Base-by-base conservation (phyloP, 2,113 vertebrate genomes). In the Caranx melampygus region DNA sequence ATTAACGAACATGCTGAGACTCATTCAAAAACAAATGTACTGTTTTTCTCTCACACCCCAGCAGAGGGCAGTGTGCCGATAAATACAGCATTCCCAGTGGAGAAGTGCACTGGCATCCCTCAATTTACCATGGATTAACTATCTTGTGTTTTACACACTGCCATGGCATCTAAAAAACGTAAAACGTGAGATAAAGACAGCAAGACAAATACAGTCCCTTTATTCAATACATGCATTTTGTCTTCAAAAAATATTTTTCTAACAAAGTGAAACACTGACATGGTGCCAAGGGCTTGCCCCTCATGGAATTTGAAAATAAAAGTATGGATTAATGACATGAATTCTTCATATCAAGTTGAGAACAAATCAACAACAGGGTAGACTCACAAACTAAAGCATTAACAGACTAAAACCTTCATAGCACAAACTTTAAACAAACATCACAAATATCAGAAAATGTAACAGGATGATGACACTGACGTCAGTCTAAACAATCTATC, bases 221-320 rank as follows among this genome's bases (percentile, higher is more conserved):
- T 88, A 88, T 83, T 89, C 18, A 87, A 87, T 87, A 86, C 79
- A 85, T 89, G 82, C 68, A 82, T 68, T 75, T 69, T 74, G n/a
- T 70, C 79, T 12, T 68, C 3, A 26, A 79, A 84, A 89, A 87
- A 90, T 54, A 61, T 61, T 37, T 78, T 64, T 74, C 63, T 63
- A 31, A 64, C 65, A 84, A 80, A 85, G 51, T 21, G 16, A 70
- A 87, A 83, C 47, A 79, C 21, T 79, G 79, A 54, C 65, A 84
- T 51, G 86, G 58, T 83, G 69, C 45, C 72, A 73, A 62, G 6
- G 15, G 47, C 42, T 18, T 59, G n/a, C 58, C 58, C 40, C 47
- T 31, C 64, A 61, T 65, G 12, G 20, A 83, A 83, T 81, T 21
- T 58, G 75, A 5, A 31, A 71, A 71, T 71, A 9, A 18, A 73